These are phyloP conservation scores for Ricordea florida DNA, from an alignment of 92 coral and sea anemone genomes.

Conservation along the genomic window DNA sequence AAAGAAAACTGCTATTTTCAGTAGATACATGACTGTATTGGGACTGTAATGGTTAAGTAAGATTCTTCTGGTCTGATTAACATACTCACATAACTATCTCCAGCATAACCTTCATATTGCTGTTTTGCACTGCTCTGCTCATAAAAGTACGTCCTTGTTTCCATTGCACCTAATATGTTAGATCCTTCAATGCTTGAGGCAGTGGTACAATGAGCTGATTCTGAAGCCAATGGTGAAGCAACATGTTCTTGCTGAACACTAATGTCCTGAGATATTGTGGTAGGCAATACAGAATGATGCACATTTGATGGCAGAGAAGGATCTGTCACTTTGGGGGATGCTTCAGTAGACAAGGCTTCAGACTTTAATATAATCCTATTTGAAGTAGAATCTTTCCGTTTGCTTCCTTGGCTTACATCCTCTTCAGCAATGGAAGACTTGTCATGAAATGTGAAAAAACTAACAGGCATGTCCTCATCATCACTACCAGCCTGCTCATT, in stretches of 20 bases:
- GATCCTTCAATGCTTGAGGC: background rate
- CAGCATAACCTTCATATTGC: slow-evolving; percentile 20
- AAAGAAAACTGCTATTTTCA: too few species aligned
- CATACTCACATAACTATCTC: slow-evolving; percentile 9
- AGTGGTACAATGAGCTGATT: background rate
- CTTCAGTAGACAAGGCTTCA: background rate
- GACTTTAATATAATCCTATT: too few species aligned
- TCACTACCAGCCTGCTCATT: slow-evolving; percentile 57
- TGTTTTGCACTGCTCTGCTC: slow-evolving; percentile 16
- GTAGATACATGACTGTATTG: too few species aligned
- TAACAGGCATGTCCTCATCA: slow-evolving; percentile 70
- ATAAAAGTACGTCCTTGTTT: slow-evolving; percentile 14
- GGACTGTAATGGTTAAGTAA: too few species aligned
- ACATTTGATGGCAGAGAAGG: background rate
- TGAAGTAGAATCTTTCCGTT: too few species aligned
- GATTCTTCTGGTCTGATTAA: too few species aligned
- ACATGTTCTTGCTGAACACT: background rate
- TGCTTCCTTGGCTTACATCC: too few species aligned
- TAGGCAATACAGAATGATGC: background rate
- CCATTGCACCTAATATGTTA: background rate
- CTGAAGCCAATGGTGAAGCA: background rate
- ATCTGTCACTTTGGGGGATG: background rate
- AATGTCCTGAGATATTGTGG: background rate
- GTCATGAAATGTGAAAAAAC: slow-evolving; percentile 83
- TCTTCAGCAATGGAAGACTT: too few species aligned